Percentiles rank a stretch among this genome's conserved stretches.
Conservation (phyloP, 2,888 invertebrate genomes). For the Drosophila greeni region DNA sequence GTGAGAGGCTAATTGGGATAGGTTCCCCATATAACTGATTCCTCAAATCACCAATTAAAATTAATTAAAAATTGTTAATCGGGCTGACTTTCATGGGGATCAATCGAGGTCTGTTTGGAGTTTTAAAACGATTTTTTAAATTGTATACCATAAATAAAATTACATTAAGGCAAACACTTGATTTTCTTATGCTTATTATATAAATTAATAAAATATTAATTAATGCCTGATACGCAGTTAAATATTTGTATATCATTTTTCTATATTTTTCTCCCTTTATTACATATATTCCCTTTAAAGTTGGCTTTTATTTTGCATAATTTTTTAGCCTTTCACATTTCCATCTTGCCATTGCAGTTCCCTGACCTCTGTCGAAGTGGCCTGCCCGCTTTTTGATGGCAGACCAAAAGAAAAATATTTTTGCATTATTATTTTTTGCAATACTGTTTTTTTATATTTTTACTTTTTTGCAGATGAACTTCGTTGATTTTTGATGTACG, state of each 20-base stretch:
- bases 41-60: not conserved
- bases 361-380: not conserved
- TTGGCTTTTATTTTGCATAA: not conserved
- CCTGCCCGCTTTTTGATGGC: not conserved
- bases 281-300: not conserved
- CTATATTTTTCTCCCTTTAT: no score
- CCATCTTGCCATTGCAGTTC: not conserved
- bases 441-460: constrained; percentile 30
- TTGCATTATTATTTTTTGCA: constrained; percentile 33
- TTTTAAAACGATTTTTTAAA: no score
- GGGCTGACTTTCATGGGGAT: not conserved
- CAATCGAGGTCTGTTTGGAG: not conserved
- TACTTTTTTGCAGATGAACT: constrained; percentile 48
- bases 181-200: no score
- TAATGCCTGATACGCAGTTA: not conserved
- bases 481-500: constrained; percentile 69
- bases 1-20: constrained; percentile 7
- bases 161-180: no score
- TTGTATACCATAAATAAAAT: no score
- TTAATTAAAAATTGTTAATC: not conserved
- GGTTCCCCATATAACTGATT: not conserved
- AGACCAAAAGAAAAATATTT: constrained; percentile 24
- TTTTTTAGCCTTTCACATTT: not conserved
- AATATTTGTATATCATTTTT: not conserved
- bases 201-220: no score